Evolutionary conservation across 2,113 vertebrate genomes (phyloP), one percentile per base, ranked within the genome.

Genomic region (Meleagris gallopavo): DNA sequence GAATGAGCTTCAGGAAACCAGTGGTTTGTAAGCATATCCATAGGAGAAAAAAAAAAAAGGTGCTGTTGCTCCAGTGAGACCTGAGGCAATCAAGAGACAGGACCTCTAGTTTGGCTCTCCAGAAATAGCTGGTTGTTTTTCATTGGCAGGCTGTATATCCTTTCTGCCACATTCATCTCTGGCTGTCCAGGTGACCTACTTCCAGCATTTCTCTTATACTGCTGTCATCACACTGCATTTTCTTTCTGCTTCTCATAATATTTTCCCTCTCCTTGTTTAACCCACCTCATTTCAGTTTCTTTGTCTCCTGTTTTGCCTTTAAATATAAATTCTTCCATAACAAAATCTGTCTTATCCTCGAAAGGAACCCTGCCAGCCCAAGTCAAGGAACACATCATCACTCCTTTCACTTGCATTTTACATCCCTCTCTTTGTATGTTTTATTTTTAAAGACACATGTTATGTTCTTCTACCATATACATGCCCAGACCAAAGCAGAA

Each of bases 81-180:
- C 15, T 19, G 50, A 78, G 6, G 13, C 24, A 46, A 22, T 34
- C 24, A 54, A 43, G 73, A 32, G 4, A 6, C 2, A n/a, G 10
- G 22, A 32, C 34, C 20, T 48, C 21, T 48, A 45, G 11, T 11
- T 69, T 32, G 27, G 8, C 11, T 52, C 24, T 52, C 32, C 77
- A 15, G 38, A 62, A 60, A 5, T 17, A 55, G 4, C 12, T 50
- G 6, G 4, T 41, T 36, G 6, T 81, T 10, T 61, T 22, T 6
- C 11, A 16, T 6, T 30, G 19, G 2, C 25, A 70, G 45, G 7
- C 2, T 32, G 50, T 61, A 29, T 32, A 29, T 17, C 4, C 17
- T 14, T 19, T 21, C 19, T 66, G 17, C 50, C 25, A 38, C 0
- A 0, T 3, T 46, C 41, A 11, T 9, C 58, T 30, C 57, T 62